Percentiles rank a stretch among this genome's conserved stretches.
phyloP scores from a whole-genome alignment of 2,113 vertebrate species.

The Cochlearius cochlearius region DNA sequence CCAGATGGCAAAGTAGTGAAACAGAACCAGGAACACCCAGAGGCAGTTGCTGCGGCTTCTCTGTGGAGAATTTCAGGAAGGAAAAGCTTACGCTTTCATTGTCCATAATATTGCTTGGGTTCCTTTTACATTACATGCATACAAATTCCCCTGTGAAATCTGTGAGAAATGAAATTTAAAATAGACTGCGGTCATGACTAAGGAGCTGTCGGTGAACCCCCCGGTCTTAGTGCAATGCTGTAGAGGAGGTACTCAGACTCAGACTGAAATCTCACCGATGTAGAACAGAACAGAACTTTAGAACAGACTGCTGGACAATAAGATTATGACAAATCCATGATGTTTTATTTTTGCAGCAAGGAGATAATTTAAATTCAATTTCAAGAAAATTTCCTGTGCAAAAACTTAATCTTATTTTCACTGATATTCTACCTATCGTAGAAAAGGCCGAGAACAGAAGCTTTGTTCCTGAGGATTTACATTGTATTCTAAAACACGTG shows the following conservation, averaged over 20 bases:
- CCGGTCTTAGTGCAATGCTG: background rate
- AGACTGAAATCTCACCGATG: background rate
- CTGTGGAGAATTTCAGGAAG: constrained; percentile 15
- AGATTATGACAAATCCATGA: background rate
- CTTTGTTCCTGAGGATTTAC: background rate
- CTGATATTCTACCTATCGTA: background rate
- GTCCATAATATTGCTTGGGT: background rate
- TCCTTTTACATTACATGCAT: background rate
- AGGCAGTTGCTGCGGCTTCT: constrained; percentile 16
- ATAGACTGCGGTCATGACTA: background rate
- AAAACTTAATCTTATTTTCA: background rate
- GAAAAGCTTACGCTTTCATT: background rate
- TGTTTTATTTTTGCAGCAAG: background rate
- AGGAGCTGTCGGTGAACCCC: background rate
- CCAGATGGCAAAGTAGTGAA: constrained; percentile 58
- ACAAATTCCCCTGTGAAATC: background rate
- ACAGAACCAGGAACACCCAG: constrained; percentile 54
- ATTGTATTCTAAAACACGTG: background rate
- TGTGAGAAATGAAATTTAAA: constrained; percentile 2
- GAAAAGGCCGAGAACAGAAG: background rate
- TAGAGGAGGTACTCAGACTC: background rate
- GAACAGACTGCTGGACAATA: background rate
- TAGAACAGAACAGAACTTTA: background rate
- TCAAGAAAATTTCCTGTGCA: background rate
- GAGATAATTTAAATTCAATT: background rate